Evolutionary conservation across 2,888 invertebrate species (phyloP).

Genomic region (Philereme vetulata): DNA sequence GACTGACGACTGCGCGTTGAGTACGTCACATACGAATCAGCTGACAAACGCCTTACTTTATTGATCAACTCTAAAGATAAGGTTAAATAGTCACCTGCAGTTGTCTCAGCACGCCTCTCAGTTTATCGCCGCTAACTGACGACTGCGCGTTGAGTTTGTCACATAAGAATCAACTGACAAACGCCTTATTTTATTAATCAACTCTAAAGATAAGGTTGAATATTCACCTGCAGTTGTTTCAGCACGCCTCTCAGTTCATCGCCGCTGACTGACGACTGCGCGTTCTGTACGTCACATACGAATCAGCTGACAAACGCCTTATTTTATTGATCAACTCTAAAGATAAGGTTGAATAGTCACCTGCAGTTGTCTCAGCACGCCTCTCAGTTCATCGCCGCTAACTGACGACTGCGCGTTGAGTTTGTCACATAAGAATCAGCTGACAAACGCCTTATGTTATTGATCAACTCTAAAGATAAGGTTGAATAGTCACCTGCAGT

Average conservation of each 20-base stretch:
- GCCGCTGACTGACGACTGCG: constrained; percentile 89
- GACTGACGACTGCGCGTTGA: constrained; percentile 89
- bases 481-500: constrained; percentile 87
- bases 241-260: constrained; percentile 95
- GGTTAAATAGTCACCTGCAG: constrained; percentile 87
- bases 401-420: constrained; percentile 91
- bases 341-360: constrained; percentile 56
- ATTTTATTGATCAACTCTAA: too few species aligned
- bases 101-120: constrained; percentile 93
- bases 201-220: constrained; percentile 14
- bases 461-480: constrained; percentile 8
- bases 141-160: constrained; percentile 94
- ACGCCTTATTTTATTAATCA: too few species aligned
- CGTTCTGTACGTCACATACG: constrained; percentile 96
- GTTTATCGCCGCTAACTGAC: constrained; percentile 91
- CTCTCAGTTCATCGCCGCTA: constrained; percentile 93
- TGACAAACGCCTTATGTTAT: constrained; percentile 93
- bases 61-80: constrained; percentile 8
- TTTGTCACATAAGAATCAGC: constrained; percentile 97
- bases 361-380: constrained; percentile 95
- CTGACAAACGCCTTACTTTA: constrained; percentile 94
- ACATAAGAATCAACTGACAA: constrained; percentile 96
- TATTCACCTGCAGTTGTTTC: constrained; percentile 91
- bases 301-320: constrained; percentile 95
- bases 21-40: constrained; percentile 97